Evolutionary conservation across 2,888 invertebrate species (phyloP), one percentile per base, ranked within the genome.

Genomic region (Athripsodes cinereus): DNA sequence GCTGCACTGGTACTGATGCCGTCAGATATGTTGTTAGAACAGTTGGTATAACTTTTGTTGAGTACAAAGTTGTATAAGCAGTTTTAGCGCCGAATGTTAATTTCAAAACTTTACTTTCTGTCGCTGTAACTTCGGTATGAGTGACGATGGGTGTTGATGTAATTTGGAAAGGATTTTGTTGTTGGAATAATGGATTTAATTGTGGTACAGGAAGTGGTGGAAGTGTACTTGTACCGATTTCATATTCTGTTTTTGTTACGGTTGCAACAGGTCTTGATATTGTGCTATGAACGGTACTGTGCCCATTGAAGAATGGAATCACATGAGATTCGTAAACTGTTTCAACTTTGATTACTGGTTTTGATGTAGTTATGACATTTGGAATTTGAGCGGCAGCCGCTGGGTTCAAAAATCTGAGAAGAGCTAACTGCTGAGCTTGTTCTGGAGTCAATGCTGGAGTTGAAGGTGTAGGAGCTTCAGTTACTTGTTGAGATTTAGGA

Each of bases 71-170:
- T 6, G 93, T 93, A 69, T 88, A 89, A 0, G 92, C 86, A 0
- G 92, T 92, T 72, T 90, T 91, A 31, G 93, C 92, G n/a, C 93
- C 92, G 69, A 93, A 93, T 11, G 92, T 92, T 65, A 93, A 75
- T 72, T 92, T 92, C 62, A 93, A 74, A 53, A 92, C 78, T 74
- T 90, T 88, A 66, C 92, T 91, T 62, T 88, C 84, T 0, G 91
- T 91, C 64, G 88, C 82, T 1, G 88, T 88, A 13, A 91, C 83
- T 66, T 88, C 76, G 0, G 91, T 90, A 68, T 88, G 90, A 59
- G 88, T 82, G 21, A 92, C 81, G n/a, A 91, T 78, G 0, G 91
- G 90, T 0, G 90, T 88, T 10, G 90, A 90, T 22, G 88, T 88
- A 19, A 92, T 72, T 35, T 87, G 84, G 69, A 85, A 88, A 66